Conservation (phyloP, 2,888 invertebrate species). For the Dugesia japonica region DNA sequence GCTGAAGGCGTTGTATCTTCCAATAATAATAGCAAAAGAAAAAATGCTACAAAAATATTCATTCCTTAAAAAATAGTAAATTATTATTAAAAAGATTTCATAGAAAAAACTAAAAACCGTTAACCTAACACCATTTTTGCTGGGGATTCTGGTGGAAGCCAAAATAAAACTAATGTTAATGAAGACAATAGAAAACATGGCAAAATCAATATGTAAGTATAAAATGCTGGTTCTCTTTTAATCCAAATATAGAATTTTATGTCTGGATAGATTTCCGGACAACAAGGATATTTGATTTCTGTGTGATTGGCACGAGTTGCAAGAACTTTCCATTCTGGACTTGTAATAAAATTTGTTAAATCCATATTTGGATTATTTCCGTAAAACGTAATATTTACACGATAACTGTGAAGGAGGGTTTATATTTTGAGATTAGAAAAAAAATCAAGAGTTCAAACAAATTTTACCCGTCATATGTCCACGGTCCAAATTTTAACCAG, state of each 20-base stretch:
- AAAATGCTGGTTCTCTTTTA: slow-evolving; percentile 38
- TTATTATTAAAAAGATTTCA: neutral
- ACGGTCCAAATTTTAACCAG: slow-evolving; percentile 37
- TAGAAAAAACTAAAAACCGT: too few species aligned
- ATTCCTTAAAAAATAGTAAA: slow-evolving; percentile 23
- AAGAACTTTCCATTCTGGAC: slow-evolving; percentile 46
- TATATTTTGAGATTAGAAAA: too few species aligned
- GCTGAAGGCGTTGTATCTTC: slow-evolving; percentile 33
- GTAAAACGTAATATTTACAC: slow-evolving; percentile 35
- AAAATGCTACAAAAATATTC: slow-evolving; percentile 34
- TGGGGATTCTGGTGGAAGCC: slow-evolving; percentile 49
- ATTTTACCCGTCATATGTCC: slow-evolving; percentile 36
- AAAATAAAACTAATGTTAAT: slow-evolving; percentile 47
- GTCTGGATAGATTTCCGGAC: slow-evolving; percentile 29
- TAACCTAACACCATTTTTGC: slow-evolving; percentile 46
- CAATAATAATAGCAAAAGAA: slow-evolving; percentile 32
- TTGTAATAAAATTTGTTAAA: slow-evolving; percentile 42
- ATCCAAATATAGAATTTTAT: slow-evolving; percentile 29
- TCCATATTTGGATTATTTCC: slow-evolving; percentile 21
- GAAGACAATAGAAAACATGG: slow-evolving; percentile 48
- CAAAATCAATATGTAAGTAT: slow-evolving; percentile 47
- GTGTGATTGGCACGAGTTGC: slow-evolving; percentile 38
- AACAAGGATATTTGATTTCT: slow-evolving; percentile 28
- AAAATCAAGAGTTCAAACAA: neutral
- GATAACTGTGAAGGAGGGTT: slow-evolving; percentile 24